Conservation (phyloP, 2,888 invertebrate species). For the Lochmaea capreae region DNA sequence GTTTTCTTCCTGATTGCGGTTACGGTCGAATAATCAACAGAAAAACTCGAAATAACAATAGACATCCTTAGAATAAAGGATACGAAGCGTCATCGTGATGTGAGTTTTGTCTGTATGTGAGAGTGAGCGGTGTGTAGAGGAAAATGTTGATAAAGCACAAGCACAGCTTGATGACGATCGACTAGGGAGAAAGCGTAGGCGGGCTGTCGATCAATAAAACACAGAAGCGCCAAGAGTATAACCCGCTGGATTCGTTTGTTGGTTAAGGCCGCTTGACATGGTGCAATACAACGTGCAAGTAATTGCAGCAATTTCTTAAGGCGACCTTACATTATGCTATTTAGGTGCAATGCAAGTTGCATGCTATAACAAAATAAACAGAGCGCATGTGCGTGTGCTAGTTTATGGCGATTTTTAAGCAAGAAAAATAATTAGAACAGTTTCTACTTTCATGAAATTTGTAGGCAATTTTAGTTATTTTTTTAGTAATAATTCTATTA, state of each 20-base stretch:
- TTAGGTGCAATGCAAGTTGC: no score
- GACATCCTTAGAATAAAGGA: slow-evolving; percentile 33
- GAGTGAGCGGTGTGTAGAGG: slow-evolving; percentile 26
- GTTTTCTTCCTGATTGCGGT: slow-evolving; percentile 33
- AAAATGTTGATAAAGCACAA: slow-evolving; percentile 43
- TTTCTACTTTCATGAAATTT: no score
- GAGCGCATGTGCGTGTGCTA: no score
- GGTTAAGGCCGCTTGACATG: no score
- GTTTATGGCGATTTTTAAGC: no score
- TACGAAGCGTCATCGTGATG: slow-evolving; percentile 35
- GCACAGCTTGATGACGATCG: slow-evolving; percentile 38
- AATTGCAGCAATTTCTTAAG: no score
- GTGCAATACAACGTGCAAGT: no score
- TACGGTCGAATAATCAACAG: slow-evolving; percentile 30
- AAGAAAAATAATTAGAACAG: no score
- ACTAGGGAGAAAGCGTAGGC: slow-evolving; percentile 44
- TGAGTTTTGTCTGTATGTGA: slow-evolving; percentile 13
- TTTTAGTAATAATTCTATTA: no score
- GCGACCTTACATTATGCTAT: no score
- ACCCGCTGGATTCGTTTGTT: background rate
- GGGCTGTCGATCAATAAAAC: slow-evolving; percentile 47
- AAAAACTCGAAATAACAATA: slow-evolving; percentile 38
- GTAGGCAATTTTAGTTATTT: no score
- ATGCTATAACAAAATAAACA: no score
- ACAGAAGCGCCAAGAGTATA: slow-evolving; percentile 43